Percentiles rank a stretch among this genome's conserved stretches.
Conservation (phyloP, 92 coral and sea anemone genomes). For the Umimayanthus kanabou region DNA sequence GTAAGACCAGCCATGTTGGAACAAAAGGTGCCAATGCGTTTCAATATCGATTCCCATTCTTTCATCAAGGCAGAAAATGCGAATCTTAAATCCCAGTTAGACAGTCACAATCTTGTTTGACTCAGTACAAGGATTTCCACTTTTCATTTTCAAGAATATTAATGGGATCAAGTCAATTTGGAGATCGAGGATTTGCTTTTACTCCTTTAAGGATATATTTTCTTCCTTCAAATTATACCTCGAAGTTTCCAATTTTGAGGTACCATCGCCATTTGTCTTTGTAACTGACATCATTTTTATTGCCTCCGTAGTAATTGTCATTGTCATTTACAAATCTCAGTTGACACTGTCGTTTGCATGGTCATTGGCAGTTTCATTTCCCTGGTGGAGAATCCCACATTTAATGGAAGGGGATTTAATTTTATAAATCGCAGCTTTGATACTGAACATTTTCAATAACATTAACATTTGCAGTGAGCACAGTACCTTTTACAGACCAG, state of each 20-base stretch:
- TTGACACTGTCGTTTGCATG: not conserved
- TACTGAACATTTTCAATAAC: too few relatives aligned
- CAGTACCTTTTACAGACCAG: too few relatives aligned
- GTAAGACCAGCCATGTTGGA: not conserved
- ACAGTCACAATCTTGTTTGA: not conserved
- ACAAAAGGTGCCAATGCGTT: not conserved
- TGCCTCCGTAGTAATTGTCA: conserved; percentile 2
- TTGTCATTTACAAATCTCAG: conserved; percentile 6
- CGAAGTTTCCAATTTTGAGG: conserved; percentile 8
- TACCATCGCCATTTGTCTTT: not conserved
- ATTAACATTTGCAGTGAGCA: too few relatives aligned
- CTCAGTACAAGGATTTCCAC: not conserved
- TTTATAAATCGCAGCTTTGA: too few relatives aligned
- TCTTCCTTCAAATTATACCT: not conserved
- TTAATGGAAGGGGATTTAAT: too few relatives aligned
- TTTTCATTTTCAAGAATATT: not conserved
- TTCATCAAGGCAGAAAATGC: not conserved
- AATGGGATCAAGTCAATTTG: not conserved
- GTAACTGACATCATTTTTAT: not conserved
- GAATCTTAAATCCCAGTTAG: not conserved
- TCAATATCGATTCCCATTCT: not conserved
- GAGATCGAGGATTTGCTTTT: not conserved
- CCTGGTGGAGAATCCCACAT: not conserved
- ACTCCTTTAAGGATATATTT: not conserved
- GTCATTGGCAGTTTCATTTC: not conserved